Base-by-base conservation (phyloP, 2,113 vertebrate species). In the Gambusia affinis region DNA sequence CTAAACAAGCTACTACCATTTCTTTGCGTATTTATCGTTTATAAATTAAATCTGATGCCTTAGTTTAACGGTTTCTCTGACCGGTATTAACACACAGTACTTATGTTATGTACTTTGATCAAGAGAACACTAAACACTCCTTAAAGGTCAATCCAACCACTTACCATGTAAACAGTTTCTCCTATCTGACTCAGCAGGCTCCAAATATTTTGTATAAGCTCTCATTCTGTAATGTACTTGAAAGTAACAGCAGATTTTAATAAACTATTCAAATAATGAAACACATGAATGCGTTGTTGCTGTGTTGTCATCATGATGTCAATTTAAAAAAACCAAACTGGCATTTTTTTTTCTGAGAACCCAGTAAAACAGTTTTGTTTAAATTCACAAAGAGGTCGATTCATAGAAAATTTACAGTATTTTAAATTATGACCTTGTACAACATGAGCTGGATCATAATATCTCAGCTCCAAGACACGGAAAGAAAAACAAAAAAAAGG, bases 201-300 rank as follows among this genome's bases (percentile, higher is more conserved):
- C n/a, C 72, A 72, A 76, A 51, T 81, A 77, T 81, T 92, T 87
- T 91, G 72, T 89, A 86, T 83, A 79, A 86, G 76, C 86, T 88
- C 77, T 84, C 85, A 82, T 85, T 87, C 79, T 87, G 79, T 88
- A 80, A 84, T 88, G 85, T 90, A 79, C 87, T 87, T 81, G 33
- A 87, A 57, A 33, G 84, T 51, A 81, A 77, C 74, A 78, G 78
- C 69, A 76, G 39, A 90, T 91, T 91, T 89, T 81, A 91, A 89
- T 89, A 90, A 91, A 92, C 70, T 81, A 69, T 81, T 82, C 39
- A 79, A 78, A 79, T 76, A 78, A 70, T 82, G 67, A 84, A 37
- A 35, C 80, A 60, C 30, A 72, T 76, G 54, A 28, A 60, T 84
- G 37, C 78, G 37, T 75, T 79, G 82, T 70, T 85, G 60, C 35